Base-by-base conservation (phyloP, 2,888 invertebrate genomes). In the Lottia scabra region DNA sequence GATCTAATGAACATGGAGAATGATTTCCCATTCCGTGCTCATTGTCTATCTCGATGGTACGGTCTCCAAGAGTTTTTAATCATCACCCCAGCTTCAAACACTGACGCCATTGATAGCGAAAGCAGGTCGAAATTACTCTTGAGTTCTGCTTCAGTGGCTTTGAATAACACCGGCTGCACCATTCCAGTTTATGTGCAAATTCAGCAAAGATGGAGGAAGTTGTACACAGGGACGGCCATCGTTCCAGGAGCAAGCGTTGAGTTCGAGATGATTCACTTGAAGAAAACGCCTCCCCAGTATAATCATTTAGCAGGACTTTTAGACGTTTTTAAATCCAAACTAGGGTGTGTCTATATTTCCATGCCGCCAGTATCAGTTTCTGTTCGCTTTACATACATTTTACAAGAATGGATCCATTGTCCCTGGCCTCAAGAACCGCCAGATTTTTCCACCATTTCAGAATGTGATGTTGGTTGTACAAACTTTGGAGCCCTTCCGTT, bases 141-240 rank as follows among this genome's bases (percentile, higher is more conserved):
- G 85, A 97, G 95, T 90, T 96, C 95, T 74, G 91, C 93, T 67
- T 93, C 94, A 77, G 94, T 98, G 76, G 96, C 96, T 5, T 92
- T 94, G 56, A 94, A 93, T 71, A 97, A 96, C 89, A 93, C 94
- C 15, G 93, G 93, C 85, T 95, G 95, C 87, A 92, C 93, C 75
- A 91, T 96, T 76, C 97, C 98, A 27, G 91, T 96, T 27, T 96
- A 98, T 90, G 92, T 97, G 30, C 96, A 97, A 91, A 93, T 96
- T 30, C 92, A 94, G 82, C 94, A 95, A 86, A 92, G 92, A 78
- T 94, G 94, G 93, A 94, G 96, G 85, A 93, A 94, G 69, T 93
- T 93, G 84, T 90, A 89, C 77, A 83, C 85, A 68, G 98, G 98
- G 10, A 92, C 95, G 12, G 94, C 94, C 83, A 93, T 96, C 86